Evolutionary conservation across 2,888 invertebrate genomes (phyloP).

Genomic region (Nemotelus nigrinus): DNA sequence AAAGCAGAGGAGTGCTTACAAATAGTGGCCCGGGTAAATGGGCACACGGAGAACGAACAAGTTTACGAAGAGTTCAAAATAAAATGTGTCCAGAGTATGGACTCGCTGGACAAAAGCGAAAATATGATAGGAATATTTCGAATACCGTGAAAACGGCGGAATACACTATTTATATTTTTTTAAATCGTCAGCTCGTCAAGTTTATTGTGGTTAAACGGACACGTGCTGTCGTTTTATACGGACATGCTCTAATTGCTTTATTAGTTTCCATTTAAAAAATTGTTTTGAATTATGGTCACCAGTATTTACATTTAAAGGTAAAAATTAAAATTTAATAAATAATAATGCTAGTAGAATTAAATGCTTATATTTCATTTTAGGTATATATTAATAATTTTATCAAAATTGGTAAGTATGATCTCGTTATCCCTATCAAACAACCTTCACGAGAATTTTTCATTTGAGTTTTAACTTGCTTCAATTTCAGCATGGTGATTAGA

Average conservation of each 20-base stretch:
- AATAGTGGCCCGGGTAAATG: conserved; percentile 68
- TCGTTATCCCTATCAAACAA: no score
- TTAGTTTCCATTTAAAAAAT: no score
- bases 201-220: background rate
- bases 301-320: no score
- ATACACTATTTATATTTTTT: conserved; percentile 66
- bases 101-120: conserved; percentile 52
- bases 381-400: no score
- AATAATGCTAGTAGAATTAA: no score
- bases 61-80: conserved; percentile 57
- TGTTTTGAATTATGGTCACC: no score
- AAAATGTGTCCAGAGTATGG: conserved; percentile 57
- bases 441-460: no score
- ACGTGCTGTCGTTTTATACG: background rate
- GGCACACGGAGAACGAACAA: conserved; percentile 62
- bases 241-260: background rate
- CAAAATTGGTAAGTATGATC: no score
- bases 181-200: conserved; percentile 63
- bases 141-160: conserved; percentile 65
- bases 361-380: no score
- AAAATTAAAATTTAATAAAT: no score
- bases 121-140: conserved; percentile 67
- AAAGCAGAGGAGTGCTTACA: conserved; percentile 67
- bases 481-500: conserved; percentile 66
- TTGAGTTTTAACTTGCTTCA: background rate